Conservation (phyloP, 2,888 invertebrate genomes). For the Petrolisthes cinctipes region DNA sequence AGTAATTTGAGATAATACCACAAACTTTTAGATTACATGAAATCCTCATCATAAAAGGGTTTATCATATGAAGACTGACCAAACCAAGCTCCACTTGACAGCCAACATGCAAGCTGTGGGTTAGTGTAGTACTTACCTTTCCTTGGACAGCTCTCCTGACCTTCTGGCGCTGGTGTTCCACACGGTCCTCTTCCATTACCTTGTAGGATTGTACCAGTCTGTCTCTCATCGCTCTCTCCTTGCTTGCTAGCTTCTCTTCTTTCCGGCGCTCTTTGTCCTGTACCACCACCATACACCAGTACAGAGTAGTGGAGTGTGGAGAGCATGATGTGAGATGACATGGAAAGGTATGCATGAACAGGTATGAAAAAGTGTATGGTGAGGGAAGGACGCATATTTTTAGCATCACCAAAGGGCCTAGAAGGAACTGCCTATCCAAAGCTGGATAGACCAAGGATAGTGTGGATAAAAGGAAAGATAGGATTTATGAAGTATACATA, state of each 20-base stretch:
- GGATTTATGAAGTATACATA: not conserved
- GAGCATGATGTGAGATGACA: not conserved
- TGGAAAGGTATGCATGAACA: not conserved
- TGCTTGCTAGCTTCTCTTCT: conserved; percentile 44
- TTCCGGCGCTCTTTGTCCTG: conserved; percentile 45
- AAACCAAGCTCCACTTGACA: too few species aligned
- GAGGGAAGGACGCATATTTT: not conserved
- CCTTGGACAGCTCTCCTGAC: conserved; percentile 55
- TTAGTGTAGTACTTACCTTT: conserved; percentile 31
- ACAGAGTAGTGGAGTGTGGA: not conserved
- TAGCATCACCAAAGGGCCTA: too few species aligned
- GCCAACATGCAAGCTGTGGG: too few species aligned
- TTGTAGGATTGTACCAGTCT: conserved; percentile 61
- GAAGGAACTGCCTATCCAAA: too few species aligned
- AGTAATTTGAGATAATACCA: too few species aligned
- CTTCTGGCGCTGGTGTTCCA: conserved; percentile 58
- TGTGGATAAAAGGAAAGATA: not conserved
- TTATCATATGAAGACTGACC: too few species aligned
- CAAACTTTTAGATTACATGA: too few species aligned
- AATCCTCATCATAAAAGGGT: too few species aligned
- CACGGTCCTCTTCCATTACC: conserved; percentile 53
- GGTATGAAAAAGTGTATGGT: not conserved
- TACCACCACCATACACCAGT: not conserved
- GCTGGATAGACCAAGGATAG: not conserved
- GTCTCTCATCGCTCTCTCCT: conserved; percentile 57